Evolutionary conservation across 2,797 vertebrate genomes (phyloP).

Genomic region (Pseudochromis fuscus): DNA sequence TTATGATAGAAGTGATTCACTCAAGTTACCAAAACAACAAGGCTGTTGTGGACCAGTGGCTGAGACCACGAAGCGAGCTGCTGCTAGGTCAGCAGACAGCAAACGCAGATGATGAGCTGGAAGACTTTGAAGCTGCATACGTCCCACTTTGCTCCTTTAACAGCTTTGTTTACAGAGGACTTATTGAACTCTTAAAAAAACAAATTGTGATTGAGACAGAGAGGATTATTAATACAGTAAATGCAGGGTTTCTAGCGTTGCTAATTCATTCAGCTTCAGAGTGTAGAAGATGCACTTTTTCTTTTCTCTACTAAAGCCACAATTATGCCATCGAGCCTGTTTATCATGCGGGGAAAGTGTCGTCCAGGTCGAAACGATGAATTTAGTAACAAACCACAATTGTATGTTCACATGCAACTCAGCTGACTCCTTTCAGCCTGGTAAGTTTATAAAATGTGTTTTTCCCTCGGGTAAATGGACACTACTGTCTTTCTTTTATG

Average conservation of each 20-base stretch:
- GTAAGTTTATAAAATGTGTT: slow-evolving; percentile 38
- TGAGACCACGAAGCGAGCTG: neutral
- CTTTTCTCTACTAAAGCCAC: slow-evolving; percentile 32
- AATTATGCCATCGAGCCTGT: slow-evolving; percentile 27
- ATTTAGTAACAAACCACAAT: slow-evolving; percentile 60
- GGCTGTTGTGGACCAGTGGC: neutral
- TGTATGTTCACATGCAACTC: slow-evolving; percentile 62
- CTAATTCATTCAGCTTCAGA: too few relatives aligned
- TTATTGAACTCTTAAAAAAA: too few relatives aligned
- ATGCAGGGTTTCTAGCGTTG: neutral
- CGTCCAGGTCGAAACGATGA: slow-evolving; percentile 52
- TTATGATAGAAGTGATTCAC: slow-evolving; percentile 28
- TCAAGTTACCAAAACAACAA: slow-evolving; percentile 13
- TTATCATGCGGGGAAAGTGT: slow-evolving; percentile 56
- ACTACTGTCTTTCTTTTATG: slow-evolving; percentile 27
- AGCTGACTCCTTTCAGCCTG: slow-evolving; percentile 66
- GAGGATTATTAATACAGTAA: neutral
- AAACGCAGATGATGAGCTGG: neutral
- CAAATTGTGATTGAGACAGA: too few relatives aligned
- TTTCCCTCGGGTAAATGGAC: slow-evolving; percentile 31
- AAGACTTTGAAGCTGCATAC: neutral
- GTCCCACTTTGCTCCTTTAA: neutral
- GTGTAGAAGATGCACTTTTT: too few relatives aligned
- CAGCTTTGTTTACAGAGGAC: neutral
- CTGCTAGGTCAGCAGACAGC: slow-evolving; percentile 1